Evolutionary conservation across 2,888 invertebrate genomes (phyloP).

Genomic region (Ophioninae sp.): DNA sequence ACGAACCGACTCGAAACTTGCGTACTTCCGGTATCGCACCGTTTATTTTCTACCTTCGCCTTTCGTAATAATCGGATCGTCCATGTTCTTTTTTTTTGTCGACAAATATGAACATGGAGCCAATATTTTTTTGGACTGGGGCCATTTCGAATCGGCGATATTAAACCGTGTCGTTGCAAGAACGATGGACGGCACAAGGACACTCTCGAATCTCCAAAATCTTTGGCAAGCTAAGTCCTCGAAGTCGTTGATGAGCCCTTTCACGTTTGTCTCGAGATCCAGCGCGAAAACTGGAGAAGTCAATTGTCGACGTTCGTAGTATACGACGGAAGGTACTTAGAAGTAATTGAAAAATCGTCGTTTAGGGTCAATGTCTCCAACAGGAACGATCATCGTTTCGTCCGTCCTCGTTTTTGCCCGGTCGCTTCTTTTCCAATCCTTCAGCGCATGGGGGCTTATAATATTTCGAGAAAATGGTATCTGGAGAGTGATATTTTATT

Average conservation of each 20-base stretch:
- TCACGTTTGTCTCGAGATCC: neutral
- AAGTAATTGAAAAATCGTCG: no score
- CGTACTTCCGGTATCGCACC: slow-evolving; percentile 9
- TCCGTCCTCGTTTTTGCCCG: no score
- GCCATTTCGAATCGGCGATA: slow-evolving; percentile 64
- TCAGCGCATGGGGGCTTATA: no score
- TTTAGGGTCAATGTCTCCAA: no score
- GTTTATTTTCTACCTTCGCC: neutral
- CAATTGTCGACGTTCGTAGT: neutral
- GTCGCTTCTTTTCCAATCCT: no score
- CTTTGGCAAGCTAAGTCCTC: neutral
- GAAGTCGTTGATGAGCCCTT: neutral
- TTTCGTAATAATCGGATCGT: neutral
- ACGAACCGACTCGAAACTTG: neutral
- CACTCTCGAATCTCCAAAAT: neutral
- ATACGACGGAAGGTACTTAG: no score
- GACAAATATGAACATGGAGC: neutral
- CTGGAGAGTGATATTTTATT: no score
- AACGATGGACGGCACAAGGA: slow-evolving; percentile 15
- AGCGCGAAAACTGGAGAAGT: neutral
- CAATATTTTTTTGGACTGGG: slow-evolving; percentile 52
- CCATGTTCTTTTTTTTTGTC: neutral
- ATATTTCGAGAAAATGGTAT: no score
- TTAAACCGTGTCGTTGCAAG: slow-evolving; percentile 58
- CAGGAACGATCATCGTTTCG: no score